Evolutionary conservation across 2,113 vertebrate species (phyloP).

Genomic region (Chrysochloris asiatica): DNA sequence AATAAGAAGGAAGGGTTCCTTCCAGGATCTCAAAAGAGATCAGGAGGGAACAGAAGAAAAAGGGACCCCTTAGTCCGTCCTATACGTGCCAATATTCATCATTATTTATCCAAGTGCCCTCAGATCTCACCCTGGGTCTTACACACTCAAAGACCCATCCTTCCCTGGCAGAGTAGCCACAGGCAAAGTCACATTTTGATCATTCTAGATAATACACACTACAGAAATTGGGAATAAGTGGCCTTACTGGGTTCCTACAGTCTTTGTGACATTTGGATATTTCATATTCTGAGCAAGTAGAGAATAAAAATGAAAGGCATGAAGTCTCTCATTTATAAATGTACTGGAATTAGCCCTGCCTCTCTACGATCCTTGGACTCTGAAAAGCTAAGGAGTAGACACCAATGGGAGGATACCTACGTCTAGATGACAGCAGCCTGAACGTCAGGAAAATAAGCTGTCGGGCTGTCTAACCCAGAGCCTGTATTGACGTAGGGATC

Average conservation of each 20-base stretch:
- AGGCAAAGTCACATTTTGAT: background rate
- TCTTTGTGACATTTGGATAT: background rate
- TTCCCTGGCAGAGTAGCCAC: background rate
- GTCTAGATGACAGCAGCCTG: background rate
- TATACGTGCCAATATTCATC: background rate
- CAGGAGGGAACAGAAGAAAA: slow-evolving; percentile 27
- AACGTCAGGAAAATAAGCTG: background rate
- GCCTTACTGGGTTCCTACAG: background rate
- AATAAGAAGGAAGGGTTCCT: background rate
- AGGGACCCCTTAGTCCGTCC: background rate
- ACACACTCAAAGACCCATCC: background rate
- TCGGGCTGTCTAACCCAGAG: background rate
- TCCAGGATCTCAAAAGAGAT: background rate
- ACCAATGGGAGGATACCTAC: background rate
- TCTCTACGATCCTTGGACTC: background rate
- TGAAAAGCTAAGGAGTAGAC: background rate
- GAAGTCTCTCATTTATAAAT: background rate
- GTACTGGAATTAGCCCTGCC: background rate
- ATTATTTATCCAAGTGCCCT: background rate
- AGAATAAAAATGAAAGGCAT: background rate
- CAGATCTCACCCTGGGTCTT: background rate
- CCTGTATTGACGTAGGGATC: background rate
- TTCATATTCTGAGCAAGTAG: background rate
- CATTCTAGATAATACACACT: background rate
- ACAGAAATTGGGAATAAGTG: background rate